phyloP scores from a whole-genome alignment of 2,888 invertebrate species.

The Eupsilia transversa region DNA sequence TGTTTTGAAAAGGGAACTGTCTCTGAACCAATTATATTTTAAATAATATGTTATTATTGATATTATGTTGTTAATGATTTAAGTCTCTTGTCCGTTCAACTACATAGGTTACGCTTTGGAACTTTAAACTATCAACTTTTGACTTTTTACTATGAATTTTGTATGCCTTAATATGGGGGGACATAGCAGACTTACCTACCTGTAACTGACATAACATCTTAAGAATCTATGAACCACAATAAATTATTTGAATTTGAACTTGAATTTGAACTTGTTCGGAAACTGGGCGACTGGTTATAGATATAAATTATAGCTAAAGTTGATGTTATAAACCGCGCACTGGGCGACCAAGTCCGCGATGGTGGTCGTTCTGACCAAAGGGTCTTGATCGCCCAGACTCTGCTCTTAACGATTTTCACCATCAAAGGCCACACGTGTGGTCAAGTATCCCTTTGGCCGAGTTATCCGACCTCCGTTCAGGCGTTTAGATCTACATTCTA shows the following conservation, averaged over 20 bases:
- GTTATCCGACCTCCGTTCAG: slow-evolving; percentile 65
- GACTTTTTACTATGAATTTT: too few relatives aligned
- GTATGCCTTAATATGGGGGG: too few relatives aligned
- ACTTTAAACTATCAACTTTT: too few relatives aligned
- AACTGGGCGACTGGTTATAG: background rate
- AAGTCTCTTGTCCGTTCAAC: background rate
- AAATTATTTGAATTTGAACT: too few relatives aligned
- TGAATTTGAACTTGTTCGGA: too few relatives aligned
- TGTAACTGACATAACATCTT: too few relatives aligned
- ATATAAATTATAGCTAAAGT: background rate
- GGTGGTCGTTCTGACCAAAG: background rate
- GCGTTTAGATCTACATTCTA: slow-evolving; percentile 9
- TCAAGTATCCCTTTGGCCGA: slow-evolving; percentile 59
- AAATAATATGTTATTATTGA: too few relatives aligned
- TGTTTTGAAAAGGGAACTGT: slow-evolving; percentile 18
- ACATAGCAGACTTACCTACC: too few relatives aligned
- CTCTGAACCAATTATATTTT: background rate
- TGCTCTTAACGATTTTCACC: background rate
- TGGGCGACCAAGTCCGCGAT: background rate
- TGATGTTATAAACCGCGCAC: background rate
- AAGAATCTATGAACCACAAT: too few relatives aligned
- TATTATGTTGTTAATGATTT: too few relatives aligned
- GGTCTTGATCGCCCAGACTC: background rate
- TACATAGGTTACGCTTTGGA: background rate
- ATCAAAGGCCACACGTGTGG: background rate